Conservation (phyloP, 2,797 vertebrate species). For the Tenualosa thibaudeaui region DNA sequence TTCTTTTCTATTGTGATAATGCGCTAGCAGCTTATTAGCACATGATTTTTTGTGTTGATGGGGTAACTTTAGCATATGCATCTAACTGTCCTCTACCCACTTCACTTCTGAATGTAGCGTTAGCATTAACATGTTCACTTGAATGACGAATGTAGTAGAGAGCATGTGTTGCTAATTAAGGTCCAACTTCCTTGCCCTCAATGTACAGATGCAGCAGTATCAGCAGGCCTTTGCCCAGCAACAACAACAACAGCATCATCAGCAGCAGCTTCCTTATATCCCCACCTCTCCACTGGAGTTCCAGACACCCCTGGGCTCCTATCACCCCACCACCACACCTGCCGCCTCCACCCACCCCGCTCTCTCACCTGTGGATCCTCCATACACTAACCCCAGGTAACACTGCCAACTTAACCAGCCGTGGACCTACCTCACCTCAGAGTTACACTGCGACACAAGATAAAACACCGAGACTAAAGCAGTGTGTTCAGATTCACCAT, state of each 20-base stretch:
- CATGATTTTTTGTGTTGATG: too few species aligned
- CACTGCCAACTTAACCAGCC: background rate
- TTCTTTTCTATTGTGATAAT: background rate
- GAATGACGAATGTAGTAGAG: too few species aligned
- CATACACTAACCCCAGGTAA: conserved; percentile 76
- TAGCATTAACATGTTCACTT: background rate
- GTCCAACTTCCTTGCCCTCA: conserved; percentile 51
- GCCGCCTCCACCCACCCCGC: conserved; percentile 26
- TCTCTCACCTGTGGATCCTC: conserved; percentile 68
- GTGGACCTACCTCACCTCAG: background rate
- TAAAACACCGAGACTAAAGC: too few species aligned
- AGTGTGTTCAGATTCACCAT: too few species aligned
- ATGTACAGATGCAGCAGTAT: conserved; percentile 86
- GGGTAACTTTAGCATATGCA: too few species aligned
- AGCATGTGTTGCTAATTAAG: background rate
- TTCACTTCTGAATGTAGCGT: background rate
- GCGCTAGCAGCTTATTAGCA: too few species aligned
- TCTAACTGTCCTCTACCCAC: background rate
- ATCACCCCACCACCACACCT: conserved; percentile 64
- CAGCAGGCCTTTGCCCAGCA: conserved; percentile 89
- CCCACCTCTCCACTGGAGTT: conserved; percentile 87
- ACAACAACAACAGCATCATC: conserved; percentile 70
- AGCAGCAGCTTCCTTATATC: conserved; percentile 78
- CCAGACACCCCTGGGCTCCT: conserved; percentile 79
- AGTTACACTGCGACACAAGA: too few species aligned